Base-by-base conservation (phyloP, 2,797 vertebrate genomes). In the Zenarchopterus dispar region DNA sequence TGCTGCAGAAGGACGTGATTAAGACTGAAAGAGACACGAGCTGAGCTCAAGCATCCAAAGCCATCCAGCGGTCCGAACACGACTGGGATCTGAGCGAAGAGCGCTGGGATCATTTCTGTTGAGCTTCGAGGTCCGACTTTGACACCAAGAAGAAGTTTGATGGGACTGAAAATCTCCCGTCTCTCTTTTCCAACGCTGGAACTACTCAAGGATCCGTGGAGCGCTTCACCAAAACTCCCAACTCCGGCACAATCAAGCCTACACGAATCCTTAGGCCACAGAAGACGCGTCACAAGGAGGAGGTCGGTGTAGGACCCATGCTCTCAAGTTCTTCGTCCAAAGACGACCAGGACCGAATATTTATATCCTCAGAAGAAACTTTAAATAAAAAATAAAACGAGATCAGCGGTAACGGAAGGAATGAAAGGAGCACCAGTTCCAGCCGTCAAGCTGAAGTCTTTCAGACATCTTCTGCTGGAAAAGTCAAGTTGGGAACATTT, bases 1-100 rank as follows among this genome's bases (percentile, higher is more conserved):
- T 84, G 82, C 85, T 88, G 85, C 87, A 70, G 77, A 57, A 66
- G 75, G 84, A 86, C 67, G 84, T 65, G 84, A 80, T 88, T 79
- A 88, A 88, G 72, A 82, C 84, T 74, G 65, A 47, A 62, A 54
- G 45, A 39, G 7, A 33, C 47, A 58, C 6, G 9, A 5, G 19
- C 36, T 48, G 6, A 48, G 46, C 64, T 62, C 10, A 21, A 42
- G 28, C 28, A 33, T 51, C 53, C 69, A 23, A 77, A 47, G 53
- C 6, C 1, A 73, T 44, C 24, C n/a, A 36, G 55, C 22, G 28
- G 28, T 58, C 15, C n/a, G n/a, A n/a, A 62, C 6, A 58, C 3
- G 47, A 57, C 13, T 1, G 0, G 9, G 43, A 18, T 8, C 66
- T 22, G 4, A 13, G 51, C 41, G 8, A 33, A 49, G 42, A 68